Evolutionary conservation across 2,797 vertebrate species (phyloP).

Genomic region (Cichlasoma orientale): DNA sequence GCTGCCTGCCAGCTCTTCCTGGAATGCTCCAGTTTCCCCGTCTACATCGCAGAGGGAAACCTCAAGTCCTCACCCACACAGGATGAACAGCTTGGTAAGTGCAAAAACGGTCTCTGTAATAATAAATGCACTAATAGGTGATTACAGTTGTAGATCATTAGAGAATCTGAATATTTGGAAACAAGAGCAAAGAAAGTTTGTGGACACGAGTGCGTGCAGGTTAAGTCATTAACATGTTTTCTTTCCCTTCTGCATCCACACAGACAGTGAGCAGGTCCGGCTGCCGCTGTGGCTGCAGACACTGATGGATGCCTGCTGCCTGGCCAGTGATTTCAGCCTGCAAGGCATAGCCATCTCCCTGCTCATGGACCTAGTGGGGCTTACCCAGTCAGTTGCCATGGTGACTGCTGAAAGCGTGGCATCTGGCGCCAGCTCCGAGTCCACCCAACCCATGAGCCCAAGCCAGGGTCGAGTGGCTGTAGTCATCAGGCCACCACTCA

Average conservation of each 20-base stretch:
- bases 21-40: slow-evolving; percentile 97
- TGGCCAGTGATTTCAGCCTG: slow-evolving; percentile 88
- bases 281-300: slow-evolving; percentile 93
- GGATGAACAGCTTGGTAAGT: slow-evolving; percentile 79
- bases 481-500: slow-evolving; percentile 96
- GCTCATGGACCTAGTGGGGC: slow-evolving; percentile 95
- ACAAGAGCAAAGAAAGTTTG: not conserved
- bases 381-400: slow-evolving; percentile 93
- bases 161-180: not conserved
- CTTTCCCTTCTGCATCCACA: slow-evolving; percentile 9
- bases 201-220: not conserved
- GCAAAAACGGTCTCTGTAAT: not conserved
- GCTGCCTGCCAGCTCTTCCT: slow-evolving; percentile 97
- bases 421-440: slow-evolving; percentile 77
- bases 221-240: not conserved
- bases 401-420: slow-evolving; percentile 89
- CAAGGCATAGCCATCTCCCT: slow-evolving; percentile 92
- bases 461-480: slow-evolving; percentile 97
- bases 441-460: slow-evolving; percentile 90
- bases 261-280: slow-evolving; percentile 87
- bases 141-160: not conserved
- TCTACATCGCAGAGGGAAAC: slow-evolving; percentile 97
- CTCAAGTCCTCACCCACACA: slow-evolving; percentile 86
- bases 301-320: slow-evolving; percentile 93
- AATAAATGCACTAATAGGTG: not conserved